Evolutionary conservation across 2,797 vertebrate genomes (phyloP).

Genomic region (Sebastes itinus): DNA sequence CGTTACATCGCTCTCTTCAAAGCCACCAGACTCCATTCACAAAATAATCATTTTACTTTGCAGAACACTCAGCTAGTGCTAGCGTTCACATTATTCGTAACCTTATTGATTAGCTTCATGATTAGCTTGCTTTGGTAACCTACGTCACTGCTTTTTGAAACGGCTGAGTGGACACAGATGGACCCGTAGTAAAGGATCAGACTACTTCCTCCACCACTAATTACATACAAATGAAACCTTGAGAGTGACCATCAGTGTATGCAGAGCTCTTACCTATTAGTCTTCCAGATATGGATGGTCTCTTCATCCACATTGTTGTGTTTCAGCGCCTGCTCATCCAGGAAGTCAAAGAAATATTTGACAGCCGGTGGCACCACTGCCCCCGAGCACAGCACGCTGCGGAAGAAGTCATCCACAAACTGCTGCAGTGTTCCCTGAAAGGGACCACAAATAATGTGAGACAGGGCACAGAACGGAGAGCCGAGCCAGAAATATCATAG

Average conservation of each 20-base stretch:
- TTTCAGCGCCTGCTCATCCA: conserved; percentile 96
- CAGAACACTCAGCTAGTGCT: no score
- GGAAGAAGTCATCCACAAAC: conserved; percentile 98
- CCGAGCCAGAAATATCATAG: conserved; percentile 15
- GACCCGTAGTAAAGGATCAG: background rate
- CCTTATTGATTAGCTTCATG: no score
- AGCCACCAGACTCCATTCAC: no score
- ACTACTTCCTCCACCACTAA: background rate
- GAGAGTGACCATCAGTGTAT: background rate
- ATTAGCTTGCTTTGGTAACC: no score
- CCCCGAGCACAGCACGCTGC: conserved; percentile 92
- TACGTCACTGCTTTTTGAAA: no score
- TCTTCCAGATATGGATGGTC: conserved; percentile 99
- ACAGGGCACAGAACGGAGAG: conserved; percentile 25
- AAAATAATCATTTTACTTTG: no score
- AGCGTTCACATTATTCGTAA: no score
- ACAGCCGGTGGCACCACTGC: conserved; percentile 93
- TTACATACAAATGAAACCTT: background rate
- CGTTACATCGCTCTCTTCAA: no score
- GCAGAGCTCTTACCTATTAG: conserved; percentile 87
- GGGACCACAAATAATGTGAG: conserved; percentile 45
- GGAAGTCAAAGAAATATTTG: conserved; percentile 99
- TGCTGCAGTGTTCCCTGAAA: conserved; percentile 96
- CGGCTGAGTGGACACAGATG: no score
- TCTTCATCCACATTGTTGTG: conserved; percentile 96